phyloP scores from a whole-genome alignment of 1,140 invertebrate species.

The Ceratina japonica region DNA sequence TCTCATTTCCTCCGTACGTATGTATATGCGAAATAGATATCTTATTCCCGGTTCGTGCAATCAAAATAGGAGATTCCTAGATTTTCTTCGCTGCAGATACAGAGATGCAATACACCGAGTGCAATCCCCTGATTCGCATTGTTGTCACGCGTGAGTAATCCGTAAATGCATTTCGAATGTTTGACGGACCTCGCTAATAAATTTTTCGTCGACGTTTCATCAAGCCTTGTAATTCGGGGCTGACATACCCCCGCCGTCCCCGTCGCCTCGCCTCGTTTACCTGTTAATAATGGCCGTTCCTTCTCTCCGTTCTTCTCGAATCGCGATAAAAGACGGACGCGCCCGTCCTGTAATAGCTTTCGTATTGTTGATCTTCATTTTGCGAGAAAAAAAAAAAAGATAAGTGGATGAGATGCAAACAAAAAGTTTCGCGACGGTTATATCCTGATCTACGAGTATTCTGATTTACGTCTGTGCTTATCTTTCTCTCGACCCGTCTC shows the following conservation, averaged over 20 bases:
- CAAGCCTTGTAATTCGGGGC: too few relatives aligned
- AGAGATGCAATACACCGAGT: background rate
- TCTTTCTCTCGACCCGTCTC: background rate
- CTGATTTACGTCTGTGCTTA: background rate
- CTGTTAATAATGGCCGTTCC: too few relatives aligned
- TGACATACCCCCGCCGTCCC: too few relatives aligned
- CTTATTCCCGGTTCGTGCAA: conserved; percentile 52
- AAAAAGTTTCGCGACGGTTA: background rate
- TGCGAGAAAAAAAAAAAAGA: too few relatives aligned
- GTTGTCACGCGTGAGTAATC: background rate
- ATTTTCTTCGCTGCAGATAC: conserved; percentile 7
- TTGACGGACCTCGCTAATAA: background rate
- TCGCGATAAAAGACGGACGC: too few relatives aligned
- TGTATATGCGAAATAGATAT: conserved; percentile 54
- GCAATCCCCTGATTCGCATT: conserved; percentile 1
- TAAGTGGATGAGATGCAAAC: too few relatives aligned
- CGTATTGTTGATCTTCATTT: too few relatives aligned
- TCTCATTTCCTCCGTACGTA: conserved; percentile 51
- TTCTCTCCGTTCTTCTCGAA: too few relatives aligned
- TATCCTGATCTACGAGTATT: conserved; percentile 12
- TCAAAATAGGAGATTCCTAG: conserved; percentile 48
- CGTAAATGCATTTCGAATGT: background rate
- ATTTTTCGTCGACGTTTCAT: too few relatives aligned
- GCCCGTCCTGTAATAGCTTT: too few relatives aligned
- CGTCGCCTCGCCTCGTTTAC: too few relatives aligned